Conservation (phyloP, 2,113 vertebrate genomes). For the Guaruba guarouba region DNA sequence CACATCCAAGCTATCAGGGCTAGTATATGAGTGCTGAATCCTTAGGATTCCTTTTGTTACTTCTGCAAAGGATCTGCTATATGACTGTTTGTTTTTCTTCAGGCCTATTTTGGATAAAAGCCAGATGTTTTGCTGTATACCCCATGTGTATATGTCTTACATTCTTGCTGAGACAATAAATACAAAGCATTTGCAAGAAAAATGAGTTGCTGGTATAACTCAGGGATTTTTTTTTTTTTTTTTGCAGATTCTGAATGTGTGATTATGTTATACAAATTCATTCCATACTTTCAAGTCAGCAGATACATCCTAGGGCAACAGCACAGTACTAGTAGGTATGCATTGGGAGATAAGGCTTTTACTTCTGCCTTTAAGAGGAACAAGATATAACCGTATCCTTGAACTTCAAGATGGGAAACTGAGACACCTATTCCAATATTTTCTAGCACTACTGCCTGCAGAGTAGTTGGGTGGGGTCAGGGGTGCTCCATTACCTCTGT, state of each 20-base stretch:
- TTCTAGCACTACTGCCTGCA: neutral
- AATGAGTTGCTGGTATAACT: neutral
- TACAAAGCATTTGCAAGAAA: neutral
- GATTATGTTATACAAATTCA: neutral
- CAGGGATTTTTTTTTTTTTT: neutral
- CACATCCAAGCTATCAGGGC: neutral
- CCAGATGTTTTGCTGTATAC: neutral
- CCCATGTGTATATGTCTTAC: neutral
- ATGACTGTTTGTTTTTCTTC: neutral
- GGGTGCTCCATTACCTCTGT: neutral
- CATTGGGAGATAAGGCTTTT: neutral
- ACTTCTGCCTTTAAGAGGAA: neutral
- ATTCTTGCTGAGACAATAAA: conserved; percentile 48
- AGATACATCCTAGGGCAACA: neutral
- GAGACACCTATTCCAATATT: neutral
- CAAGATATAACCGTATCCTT: neutral
- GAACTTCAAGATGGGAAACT: neutral
- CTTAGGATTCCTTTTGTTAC: neutral
- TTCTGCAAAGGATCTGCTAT: neutral
- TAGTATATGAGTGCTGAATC: neutral
- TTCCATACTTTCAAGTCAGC: neutral
- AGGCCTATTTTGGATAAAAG: neutral
- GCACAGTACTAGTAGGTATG: neutral
- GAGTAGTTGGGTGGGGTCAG: neutral
- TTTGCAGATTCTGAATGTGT: neutral